phyloP scores from a whole-genome alignment of 2,888 invertebrate species.

The Listrodromus nycthemerus region DNA sequence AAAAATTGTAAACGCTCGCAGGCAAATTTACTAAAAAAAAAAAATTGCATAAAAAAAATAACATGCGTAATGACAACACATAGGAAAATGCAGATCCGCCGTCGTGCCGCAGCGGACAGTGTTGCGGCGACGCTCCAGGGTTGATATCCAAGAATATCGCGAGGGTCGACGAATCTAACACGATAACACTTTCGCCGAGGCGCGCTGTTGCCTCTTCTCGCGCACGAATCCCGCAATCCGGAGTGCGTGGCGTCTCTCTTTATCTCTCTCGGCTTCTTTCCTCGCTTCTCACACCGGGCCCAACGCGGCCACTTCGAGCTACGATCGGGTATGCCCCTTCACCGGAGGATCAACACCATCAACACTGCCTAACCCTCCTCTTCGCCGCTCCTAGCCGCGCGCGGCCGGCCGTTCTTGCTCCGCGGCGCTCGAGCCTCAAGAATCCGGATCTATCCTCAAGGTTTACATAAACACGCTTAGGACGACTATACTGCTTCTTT shows the following conservation, averaged over 20 bases:
- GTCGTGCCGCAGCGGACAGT: background rate
- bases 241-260: constrained; percentile 50
- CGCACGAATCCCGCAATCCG: constrained; percentile 55
- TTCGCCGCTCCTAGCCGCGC: constrained; percentile 37
- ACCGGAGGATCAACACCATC: constrained; percentile 49
- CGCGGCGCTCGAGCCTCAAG: constrained; percentile 69
- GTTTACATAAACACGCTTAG: constrained; percentile 81
- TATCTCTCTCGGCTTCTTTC: constrained; percentile 49
- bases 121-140: constrained; percentile 4
- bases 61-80: background rate
- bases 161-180: constrained; percentile 71
- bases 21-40: background rate
- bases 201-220: constrained; percentile 50
- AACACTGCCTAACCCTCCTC: constrained; percentile 37
- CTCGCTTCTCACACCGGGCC: constrained; percentile 6
- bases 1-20: background rate
- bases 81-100: constrained; percentile 30
- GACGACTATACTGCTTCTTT: constrained; percentile 62
- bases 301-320: constrained; percentile 30
- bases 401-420: constrained; percentile 31
- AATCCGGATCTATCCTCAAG: constrained; percentile 84
- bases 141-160: constrained; percentile 63
- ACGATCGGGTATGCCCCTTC: constrained; percentile 62
- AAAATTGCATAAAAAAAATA: background rate
- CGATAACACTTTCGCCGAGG: constrained; percentile 82